A percentile compares a stretch with the other conserved stretches of the same genome.
Conservation (phyloP, 2,888 invertebrate species). For the Morpho helenor region DNA sequence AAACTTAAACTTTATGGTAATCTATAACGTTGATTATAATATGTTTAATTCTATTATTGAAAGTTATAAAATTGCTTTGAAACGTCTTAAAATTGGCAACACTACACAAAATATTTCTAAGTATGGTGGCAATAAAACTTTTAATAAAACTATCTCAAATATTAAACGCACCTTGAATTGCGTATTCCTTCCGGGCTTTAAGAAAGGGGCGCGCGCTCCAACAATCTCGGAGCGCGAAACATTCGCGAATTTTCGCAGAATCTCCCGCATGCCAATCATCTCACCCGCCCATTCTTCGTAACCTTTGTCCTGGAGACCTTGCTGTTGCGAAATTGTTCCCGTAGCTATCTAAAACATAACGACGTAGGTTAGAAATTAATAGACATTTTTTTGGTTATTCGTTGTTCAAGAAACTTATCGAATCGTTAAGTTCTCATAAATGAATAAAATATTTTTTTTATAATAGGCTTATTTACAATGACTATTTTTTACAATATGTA, state of each 20-base stretch:
- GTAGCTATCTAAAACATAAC: constrained; percentile 68
- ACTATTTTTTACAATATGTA: too few relatives aligned
- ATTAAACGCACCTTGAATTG: constrained; percentile 86
- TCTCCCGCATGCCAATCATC: constrained; percentile 96
- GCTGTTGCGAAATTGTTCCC: constrained; percentile 83
- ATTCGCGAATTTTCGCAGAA: constrained; percentile 89
- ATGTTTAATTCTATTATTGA: too few relatives aligned
- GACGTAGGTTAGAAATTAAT: too few relatives aligned
- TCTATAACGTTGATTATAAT: too few relatives aligned
- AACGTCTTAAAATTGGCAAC: too few relatives aligned
- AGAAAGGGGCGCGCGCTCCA: constrained; percentile 92
- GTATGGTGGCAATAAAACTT: too few relatives aligned
- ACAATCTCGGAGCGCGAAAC: constrained; percentile 89
- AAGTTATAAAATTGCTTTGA: too few relatives aligned
- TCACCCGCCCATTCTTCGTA: constrained; percentile 96
- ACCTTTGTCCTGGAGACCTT: constrained; percentile 92
- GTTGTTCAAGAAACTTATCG: neutral
- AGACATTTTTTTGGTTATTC: neutral
- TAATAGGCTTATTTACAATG: too few relatives aligned
- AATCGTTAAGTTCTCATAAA: neutral
- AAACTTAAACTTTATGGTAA: too few relatives aligned
- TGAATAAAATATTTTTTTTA: neutral
- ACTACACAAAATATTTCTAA: too few relatives aligned
- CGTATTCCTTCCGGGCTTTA: constrained; percentile 95
- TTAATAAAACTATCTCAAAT: neutral